Base-by-base conservation (phyloP, 2,113 vertebrate genomes). In the Aythya baeri region DNA sequence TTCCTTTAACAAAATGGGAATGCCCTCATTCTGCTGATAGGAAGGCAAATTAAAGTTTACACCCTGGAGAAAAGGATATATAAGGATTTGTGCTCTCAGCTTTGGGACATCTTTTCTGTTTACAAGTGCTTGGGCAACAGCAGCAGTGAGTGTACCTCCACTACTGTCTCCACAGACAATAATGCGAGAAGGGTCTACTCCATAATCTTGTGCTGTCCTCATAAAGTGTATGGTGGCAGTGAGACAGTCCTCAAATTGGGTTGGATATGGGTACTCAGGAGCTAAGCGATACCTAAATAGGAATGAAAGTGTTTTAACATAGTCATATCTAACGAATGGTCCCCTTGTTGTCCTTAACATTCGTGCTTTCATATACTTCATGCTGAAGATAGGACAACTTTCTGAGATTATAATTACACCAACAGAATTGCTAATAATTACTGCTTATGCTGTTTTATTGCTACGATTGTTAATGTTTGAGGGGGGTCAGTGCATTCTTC, bases 161-260 rank as follows among this genome's bases (percentile, higher is more conserved):
- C 96, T 80, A 13, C 98, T 98, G 63, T 99, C 98, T 36, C 98
- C 98, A 17, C 98, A 98, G 73, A 98, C 34, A 63, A 98, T 97
- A 43, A 98, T 85, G 12, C 96, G 93, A 21, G 62, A 50, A 12
- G 98, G 86, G 59, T 98, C 98, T 3, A 98, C 98, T 3, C 98
- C 95, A 0, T 98, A 98, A 13, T 98, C 96, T n/a, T 97, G 85
- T 3, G 98, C 98, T 34, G 92, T 94, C 78, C 97, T 98, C 94
- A 99, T 93, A 65, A 99, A 98, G 96, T 98, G 98, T 85, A 95
- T 36, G 16, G 97, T 94, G 43, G 98, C 98, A 17, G 97, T 84
- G 70, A 98, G 93, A 23, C 98, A 99, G 32, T 99, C 98, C 7
- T 96, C 95, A 54, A 97, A 91, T 89, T 96, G 95, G 44, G 89